Percentiles rank a stretch among this genome's conserved stretches.
Conservation (phyloP, 2,888 invertebrate genomes). For the Conus canariensis region DNA sequence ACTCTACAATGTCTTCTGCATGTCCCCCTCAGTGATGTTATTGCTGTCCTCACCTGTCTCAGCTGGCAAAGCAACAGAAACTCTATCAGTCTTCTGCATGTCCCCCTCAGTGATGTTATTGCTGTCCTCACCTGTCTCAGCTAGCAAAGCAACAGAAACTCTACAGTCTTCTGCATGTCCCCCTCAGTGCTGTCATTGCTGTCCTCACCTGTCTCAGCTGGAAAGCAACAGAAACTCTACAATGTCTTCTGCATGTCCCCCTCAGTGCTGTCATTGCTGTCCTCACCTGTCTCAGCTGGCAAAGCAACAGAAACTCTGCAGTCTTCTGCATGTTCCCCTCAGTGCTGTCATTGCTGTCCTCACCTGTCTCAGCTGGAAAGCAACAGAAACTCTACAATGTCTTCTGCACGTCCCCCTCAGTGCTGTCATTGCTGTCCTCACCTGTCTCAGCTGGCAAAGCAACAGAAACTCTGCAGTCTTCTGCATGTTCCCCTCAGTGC, state of each 20-base stretch:
- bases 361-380: slow-evolving; percentile 49
- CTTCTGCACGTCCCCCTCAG: slow-evolving; percentile 85
- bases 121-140: slow-evolving; percentile 49
- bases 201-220: slow-evolving; percentile 51
- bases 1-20: slow-evolving; percentile 84
- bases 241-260: slow-evolving; percentile 86
- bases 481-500: slow-evolving; percentile 83
- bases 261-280: slow-evolving; percentile 60
- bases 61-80: too few relatives aligned
- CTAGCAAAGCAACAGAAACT: neutral
- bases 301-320: neutral
- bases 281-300: slow-evolving; percentile 50
- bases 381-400: too few relatives aligned
- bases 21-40: slow-evolving; percentile 78
- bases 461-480: slow-evolving; percentile 80
- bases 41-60: slow-evolving; percentile 50
- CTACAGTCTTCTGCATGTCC: slow-evolving; percentile 86
- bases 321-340: slow-evolving; percentile 86
- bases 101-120: slow-evolving; percentile 76
- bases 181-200: slow-evolving; percentile 63
- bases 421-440: slow-evolving; percentile 51
- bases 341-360: slow-evolving; percentile 50
- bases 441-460: slow-evolving; percentile 44
- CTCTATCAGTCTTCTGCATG: slow-evolving; percentile 88
- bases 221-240: neutral